phyloP scores from a whole-genome alignment of 2,888 invertebrate genomes.

The Sipunculus nudus region DNA sequence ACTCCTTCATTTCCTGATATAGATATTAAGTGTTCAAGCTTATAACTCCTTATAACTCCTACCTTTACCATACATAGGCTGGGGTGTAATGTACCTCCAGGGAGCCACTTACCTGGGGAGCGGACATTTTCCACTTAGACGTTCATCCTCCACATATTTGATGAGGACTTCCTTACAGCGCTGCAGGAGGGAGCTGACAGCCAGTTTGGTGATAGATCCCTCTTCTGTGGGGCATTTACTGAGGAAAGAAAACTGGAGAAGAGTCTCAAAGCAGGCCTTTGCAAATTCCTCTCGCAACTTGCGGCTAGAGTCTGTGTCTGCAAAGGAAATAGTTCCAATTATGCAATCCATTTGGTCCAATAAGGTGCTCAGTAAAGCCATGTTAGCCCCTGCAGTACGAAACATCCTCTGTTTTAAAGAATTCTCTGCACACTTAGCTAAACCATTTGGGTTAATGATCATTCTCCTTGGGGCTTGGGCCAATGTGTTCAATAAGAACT shows the following conservation, averaged over 20 bases:
- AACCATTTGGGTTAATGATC: no score
- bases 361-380: neutral
- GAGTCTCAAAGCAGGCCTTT: conserved; percentile 93
- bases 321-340: conserved; percentile 30
- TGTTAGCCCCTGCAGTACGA: neutral
- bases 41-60: no score
- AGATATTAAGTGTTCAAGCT: no score
- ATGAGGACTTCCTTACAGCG: conserved; percentile 92
- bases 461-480: no score
- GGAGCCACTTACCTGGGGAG: conserved; percentile 80
- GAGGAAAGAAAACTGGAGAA: conserved; percentile 88
- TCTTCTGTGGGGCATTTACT: conserved; percentile 46
- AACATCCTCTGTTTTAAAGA: no score
- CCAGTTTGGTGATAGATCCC: conserved; percentile 72
- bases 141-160: conserved; percentile 85
- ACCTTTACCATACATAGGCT: no score
- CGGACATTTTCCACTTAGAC: conserved; percentile 85
- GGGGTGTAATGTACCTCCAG: no score
- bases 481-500: no score
- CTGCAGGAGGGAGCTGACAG: conserved; percentile 90
- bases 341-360: neutral
- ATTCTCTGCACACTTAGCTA: no score
- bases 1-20: no score
- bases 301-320: conserved; percentile 80
- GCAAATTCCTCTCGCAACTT: conserved; percentile 93